Evolutionary conservation across 2,888 invertebrate species (phyloP).

Genomic region (Macrosoma leucophasiata): DNA sequence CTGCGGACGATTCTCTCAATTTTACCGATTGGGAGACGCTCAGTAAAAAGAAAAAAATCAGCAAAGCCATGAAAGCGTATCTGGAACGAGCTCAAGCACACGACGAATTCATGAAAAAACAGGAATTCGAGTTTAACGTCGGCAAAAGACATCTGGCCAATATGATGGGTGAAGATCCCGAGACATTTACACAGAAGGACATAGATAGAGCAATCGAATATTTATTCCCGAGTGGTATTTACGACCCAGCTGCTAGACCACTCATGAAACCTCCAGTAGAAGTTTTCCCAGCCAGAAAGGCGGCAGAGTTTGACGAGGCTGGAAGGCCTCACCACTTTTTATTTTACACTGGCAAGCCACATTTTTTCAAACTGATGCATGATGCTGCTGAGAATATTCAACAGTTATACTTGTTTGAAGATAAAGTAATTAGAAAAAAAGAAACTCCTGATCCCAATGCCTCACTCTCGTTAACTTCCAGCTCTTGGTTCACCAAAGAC

Average conservation of each 20-base stretch:
- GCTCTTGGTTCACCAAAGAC: constrained; percentile 79
- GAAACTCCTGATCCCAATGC: constrained; percentile 76
- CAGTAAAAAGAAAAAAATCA: constrained; percentile 78
- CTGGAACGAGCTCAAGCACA: constrained; percentile 87
- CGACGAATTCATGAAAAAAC: constrained; percentile 88
- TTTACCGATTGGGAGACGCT: constrained; percentile 63
- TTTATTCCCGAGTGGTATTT: constrained; percentile 96
- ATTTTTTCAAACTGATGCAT: constrained; percentile 88
- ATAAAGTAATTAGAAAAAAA: constrained; percentile 79
- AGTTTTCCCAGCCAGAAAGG: constrained; percentile 88
- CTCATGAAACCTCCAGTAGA: constrained; percentile 92
- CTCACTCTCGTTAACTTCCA: constrained; percentile 54
- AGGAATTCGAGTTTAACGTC: constrained; percentile 88
- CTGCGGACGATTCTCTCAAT: constrained; percentile 35
- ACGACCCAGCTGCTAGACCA: constrained; percentile 89
- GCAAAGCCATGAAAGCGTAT: constrained; percentile 93
- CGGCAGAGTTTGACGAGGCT: constrained; percentile 91
- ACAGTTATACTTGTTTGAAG: constrained; percentile 81
- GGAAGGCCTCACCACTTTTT: constrained; percentile 94
- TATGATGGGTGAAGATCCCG: constrained; percentile 98
- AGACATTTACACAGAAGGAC: constrained; percentile 90
- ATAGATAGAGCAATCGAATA: constrained; percentile 93
- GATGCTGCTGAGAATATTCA: constrained; percentile 84
- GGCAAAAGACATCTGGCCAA: constrained; percentile 97
- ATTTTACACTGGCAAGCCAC: constrained; percentile 93